Base-by-base conservation (phyloP, 2,113 vertebrate genomes). In the Equus przewalskii region DNA sequence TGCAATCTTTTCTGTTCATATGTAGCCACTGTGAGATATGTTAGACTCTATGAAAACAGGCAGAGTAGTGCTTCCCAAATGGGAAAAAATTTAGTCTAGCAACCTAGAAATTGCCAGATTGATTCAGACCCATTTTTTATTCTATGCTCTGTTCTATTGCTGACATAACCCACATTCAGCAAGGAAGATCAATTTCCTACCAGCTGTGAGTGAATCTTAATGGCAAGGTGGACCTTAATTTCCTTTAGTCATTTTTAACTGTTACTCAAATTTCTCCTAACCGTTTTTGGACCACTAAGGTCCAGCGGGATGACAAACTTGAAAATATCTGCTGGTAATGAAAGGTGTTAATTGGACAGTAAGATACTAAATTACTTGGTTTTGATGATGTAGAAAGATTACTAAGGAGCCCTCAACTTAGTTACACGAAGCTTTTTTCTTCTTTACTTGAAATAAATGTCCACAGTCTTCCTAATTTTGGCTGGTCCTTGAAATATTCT, bases 401-500 rank as follows among this genome's bases (percentile, higher is more conserved):
- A n/a, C 51, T 81, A 56, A 88, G 72, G 62, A 85, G 24, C 8
- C 92, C n/a, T 76, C 46, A 36, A 1, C 21, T 91, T 81, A 79
- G 24, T 58, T 75, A 82, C 4, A n/a, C 36, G 36, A 41, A 41
- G 36, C 36, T 30, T 54, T 88, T 56, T 62, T 58, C 30, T 70
- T 83, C 19, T 89, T 96, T 85, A 97, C 6, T 65, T 90, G 24
- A 92, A 73, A 80, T 96, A n/a, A 73, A 93, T 62, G 36, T 36
- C 28, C 83, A 36, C 28, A 79, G 49, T 88, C 22, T 92, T 87
- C 72, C 87, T 67, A 46, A 79, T 79, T 95, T 92, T 84, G 10
- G 28, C 18, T 58, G 30, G 12, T 12, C 41, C n/a, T 86, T 64
- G 82, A 88, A 93, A 93, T 72, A 87, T 60, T 92, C 22, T 83